Conservation (phyloP, 2,888 invertebrate genomes). For the Drosophila borealis region DNA sequence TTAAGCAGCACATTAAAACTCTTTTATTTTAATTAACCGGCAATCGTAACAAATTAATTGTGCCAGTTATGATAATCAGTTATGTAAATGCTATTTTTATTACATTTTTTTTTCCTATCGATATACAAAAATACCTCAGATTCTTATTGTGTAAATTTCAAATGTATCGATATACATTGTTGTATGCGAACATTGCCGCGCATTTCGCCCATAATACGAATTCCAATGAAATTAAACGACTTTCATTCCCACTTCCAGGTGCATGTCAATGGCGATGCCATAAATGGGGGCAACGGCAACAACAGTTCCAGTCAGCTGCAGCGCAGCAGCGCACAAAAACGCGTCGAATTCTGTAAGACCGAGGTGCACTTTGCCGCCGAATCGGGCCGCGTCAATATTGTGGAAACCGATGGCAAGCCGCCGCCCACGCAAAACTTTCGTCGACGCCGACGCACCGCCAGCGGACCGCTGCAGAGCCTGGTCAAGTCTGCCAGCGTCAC, state of each 20-base stretch:
- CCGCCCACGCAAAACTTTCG: conserved; percentile 93
- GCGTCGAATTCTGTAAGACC: conserved; percentile 94
- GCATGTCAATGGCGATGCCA: conserved; percentile 80
- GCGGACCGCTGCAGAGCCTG: conserved; percentile 82
- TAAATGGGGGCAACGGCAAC: conserved; percentile 19
- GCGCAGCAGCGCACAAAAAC: conserved; percentile 85
- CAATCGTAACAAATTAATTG: too few species aligned
- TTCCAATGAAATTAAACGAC: neutral
- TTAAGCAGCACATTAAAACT: too few species aligned
- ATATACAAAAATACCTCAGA: neutral
- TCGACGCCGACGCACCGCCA: conserved; percentile 87
- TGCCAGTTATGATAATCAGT: too few species aligned
- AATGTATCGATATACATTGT: neutral
- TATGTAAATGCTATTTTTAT: too few species aligned
- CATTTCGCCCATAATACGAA: neutral
- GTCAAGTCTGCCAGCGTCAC: conserved; percentile 81
- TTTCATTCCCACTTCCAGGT: conserved; percentile 66
- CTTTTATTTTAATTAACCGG: too few species aligned
- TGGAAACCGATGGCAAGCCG: conserved; percentile 94
- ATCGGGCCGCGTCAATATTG: conserved; percentile 93
- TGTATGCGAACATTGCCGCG: neutral
- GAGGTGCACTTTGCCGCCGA: conserved; percentile 95
- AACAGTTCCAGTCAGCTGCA: conserved; percentile 52
- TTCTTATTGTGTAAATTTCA: neutral
- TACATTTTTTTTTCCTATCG: neutral